phyloP scores from a whole-genome alignment of 2,113 vertebrate genomes.

The Cephalophus harveyi region DNA sequence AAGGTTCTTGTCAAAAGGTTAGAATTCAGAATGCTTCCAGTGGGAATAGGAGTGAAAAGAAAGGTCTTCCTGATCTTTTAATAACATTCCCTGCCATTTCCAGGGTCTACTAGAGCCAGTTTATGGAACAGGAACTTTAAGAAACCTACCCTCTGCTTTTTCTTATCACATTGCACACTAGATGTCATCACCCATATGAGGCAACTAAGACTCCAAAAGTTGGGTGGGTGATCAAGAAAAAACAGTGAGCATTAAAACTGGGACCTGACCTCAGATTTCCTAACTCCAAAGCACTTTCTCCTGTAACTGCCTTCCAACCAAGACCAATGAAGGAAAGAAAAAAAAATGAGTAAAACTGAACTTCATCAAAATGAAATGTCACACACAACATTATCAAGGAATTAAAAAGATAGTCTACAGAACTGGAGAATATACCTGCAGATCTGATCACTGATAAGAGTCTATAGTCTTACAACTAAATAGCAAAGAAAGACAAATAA shows the following conservation, averaged over 20 bases:
- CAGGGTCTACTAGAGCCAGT: neutral
- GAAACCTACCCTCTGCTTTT: neutral
- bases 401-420: neutral
- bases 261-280: neutral
- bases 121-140: neutral
- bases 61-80: neutral
- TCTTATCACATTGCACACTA: neutral
- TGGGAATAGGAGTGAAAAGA: neutral
- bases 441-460: neutral
- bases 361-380: neutral
- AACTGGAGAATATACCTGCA: neutral
- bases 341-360: neutral
- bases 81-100: neutral
- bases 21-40: slow-evolving; percentile 11
- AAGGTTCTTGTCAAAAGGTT: neutral
- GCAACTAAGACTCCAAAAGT: neutral
- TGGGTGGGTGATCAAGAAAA: neutral
- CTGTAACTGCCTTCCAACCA: neutral
- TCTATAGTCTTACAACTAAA: neutral
- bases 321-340: neutral
- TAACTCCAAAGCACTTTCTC: neutral
- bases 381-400: neutral
- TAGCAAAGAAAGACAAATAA: neutral
- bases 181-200: neutral
- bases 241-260: neutral